phyloP scores from a whole-genome alignment of 2,113 vertebrate genomes.

The Lanius ludovicianus region DNA sequence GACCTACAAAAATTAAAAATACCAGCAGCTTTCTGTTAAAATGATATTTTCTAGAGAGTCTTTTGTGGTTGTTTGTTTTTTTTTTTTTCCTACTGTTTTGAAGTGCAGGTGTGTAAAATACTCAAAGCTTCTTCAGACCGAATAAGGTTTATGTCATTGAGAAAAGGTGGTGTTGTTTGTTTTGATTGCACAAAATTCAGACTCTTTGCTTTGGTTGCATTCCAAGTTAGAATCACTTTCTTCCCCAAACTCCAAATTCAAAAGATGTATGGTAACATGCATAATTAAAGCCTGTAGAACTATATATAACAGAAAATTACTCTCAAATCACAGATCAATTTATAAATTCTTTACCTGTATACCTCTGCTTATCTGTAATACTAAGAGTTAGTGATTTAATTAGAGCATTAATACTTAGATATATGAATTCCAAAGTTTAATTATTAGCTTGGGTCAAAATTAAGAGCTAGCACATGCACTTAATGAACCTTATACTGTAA shows the following conservation, averaged over 20 bases:
- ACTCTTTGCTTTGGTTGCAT: not conserved
- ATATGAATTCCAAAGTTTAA: not conserved
- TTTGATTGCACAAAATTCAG: not conserved
- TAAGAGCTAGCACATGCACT: not conserved
- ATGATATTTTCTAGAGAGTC: fast-evolving
- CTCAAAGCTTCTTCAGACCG: not conserved
- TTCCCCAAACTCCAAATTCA: not conserved
- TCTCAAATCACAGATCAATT: not conserved
- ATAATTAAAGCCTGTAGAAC: not conserved
- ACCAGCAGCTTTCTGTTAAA: not conserved
- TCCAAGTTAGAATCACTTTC: not conserved
- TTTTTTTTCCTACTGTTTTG: not conserved
- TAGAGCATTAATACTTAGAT: not conserved
- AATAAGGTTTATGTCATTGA: not conserved
- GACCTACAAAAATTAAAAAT: not conserved
- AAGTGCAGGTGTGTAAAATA: not conserved
- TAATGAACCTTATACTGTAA: not conserved
- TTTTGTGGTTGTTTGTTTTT: not conserved
- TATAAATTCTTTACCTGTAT: not conserved
- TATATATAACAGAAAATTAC: not conserved
- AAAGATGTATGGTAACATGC: not conserved
- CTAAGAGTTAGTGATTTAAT: not conserved
- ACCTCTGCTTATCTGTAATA: not conserved
- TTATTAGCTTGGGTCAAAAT: not conserved
- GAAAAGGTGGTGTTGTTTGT: not conserved